Evolutionary conservation across 2,113 vertebrate species (phyloP), one percentile per base, ranked within the genome.

Genomic region (Oceanodroma tethys): DNA sequence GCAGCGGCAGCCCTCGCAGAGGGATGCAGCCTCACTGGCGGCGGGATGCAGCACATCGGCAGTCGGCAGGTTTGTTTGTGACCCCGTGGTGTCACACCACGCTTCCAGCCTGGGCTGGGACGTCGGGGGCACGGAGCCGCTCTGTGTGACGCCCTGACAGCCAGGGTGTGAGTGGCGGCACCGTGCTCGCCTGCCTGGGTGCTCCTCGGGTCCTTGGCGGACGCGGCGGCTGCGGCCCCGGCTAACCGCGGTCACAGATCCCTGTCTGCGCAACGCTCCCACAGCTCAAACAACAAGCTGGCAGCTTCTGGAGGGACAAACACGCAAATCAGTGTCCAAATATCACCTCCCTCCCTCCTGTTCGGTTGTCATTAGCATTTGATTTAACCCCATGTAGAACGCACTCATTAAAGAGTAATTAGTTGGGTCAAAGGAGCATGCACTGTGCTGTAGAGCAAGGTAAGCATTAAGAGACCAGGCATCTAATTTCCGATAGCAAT

Each of bases 401-500:
- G 40, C 68, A 11, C 47, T 68, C 47, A 11, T 42, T 30, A 42
- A 23, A 16, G 30, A 40, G 36, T 12, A 30, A 47, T 66, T 19
- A 29, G 34, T 0, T 16, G 73, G 58, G 40, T 47, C 14, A 26
- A 9, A 42, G 52, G 34, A 40, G 58, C 16, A 6, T 1, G 26
- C 19, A 7, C 16, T 3, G 1, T 21, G 43, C 58, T 53, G 72
- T 2, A 12, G 38, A 32, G 65, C 29, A 10, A 18, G 32, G 42
- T 2, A 8, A 13, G 63, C 34, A 4, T 5, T 3, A 30, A 3
- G 2, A 7, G 26, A 10, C 17, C 42, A 10, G 18, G 47, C 48
- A 3, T 6, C 27, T 7, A 0, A 2, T 7, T 52, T 5, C 78
- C 10, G 6, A 6, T 1, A 7, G 55, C 42, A 10, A 3, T 4